These are phyloP conservation scores for Coendou prehensilis DNA, from an alignment of 2,797 vertebrate genomes.

Conservation along the genomic window DNA sequence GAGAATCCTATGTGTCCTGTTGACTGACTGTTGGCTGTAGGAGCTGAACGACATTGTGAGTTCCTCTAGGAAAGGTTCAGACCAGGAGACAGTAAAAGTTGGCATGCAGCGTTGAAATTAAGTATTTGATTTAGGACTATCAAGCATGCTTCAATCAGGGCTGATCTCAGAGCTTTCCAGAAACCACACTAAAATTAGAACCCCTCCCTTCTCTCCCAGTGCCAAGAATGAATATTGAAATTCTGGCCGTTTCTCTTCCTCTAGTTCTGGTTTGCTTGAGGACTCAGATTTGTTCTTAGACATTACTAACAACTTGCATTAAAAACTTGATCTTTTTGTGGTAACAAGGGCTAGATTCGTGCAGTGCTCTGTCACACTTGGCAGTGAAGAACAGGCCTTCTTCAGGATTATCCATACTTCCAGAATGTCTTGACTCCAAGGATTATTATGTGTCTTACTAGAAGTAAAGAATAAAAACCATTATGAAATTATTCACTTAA, in stretches of 20 bases:
- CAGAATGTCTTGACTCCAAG: constrained; percentile 23
- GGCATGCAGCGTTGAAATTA: neutral
- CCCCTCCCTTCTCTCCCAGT: neutral
- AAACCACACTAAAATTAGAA: constrained; percentile 58
- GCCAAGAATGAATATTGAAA: neutral
- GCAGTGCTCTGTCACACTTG: neutral
- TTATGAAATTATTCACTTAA: constrained; percentile 7
- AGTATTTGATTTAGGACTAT: neutral
- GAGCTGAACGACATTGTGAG: neutral
- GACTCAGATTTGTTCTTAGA: neutral
- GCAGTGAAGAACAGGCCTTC: neutral
- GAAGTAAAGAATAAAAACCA: neutral
- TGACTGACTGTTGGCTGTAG: neutral
- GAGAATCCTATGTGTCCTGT: neutral
- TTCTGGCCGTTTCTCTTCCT: neutral
- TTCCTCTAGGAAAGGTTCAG: neutral
- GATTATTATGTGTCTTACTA: neutral
- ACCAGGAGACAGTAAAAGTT: neutral
- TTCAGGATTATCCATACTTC: neutral
- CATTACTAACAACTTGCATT: neutral
- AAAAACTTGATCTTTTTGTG: neutral
- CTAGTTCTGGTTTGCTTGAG: neutral
- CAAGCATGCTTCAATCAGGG: neutral
- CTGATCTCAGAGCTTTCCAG: constrained; percentile 67
- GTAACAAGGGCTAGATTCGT: neutral